These are phyloP conservation scores for Gonocerus acuteangulatus DNA, from an alignment of 2,888 invertebrate species.

Conservation along the genomic window DNA sequence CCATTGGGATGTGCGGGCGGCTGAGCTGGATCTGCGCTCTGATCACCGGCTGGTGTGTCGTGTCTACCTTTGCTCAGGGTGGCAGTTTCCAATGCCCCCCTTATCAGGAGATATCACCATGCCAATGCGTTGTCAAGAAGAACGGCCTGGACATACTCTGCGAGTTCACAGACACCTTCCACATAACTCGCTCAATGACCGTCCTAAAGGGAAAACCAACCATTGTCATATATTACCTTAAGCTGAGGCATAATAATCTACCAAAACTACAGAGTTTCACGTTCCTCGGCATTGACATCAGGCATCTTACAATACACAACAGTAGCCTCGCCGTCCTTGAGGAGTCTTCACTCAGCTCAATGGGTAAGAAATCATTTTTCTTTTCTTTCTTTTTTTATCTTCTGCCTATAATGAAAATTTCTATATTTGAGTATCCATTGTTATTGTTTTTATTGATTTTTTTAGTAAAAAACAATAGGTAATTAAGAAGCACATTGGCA, in stretches of 20 bases:
- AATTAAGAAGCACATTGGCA: too few species aligned
- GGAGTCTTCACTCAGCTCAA: slow-evolving; percentile 76
- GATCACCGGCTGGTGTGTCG: slow-evolving; percentile 15
- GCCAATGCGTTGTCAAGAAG: slow-evolving; percentile 77
- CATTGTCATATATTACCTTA: slow-evolving; percentile 77
- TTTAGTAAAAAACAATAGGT: too few species aligned
- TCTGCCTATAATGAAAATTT: slow-evolving; percentile 54
- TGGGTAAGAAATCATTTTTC: slow-evolving; percentile 54
- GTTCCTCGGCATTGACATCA: slow-evolving; percentile 78
- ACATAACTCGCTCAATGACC: slow-evolving; percentile 73
- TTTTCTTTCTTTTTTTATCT: slow-evolving; percentile 30
- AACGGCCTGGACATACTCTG: slow-evolving; percentile 82
- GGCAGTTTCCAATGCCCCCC: slow-evolving; percentile 53
- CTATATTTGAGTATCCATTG: too few species aligned
- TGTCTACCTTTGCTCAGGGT: slow-evolving; percentile 24
- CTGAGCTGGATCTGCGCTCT: slow-evolving; percentile 6
- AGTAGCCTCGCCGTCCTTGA: slow-evolving; percentile 81
- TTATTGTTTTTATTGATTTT: too few species aligned
- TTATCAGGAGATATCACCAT: slow-evolving; percentile 66
- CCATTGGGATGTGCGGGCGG: slow-evolving; percentile 9
- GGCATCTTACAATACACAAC: slow-evolving; percentile 80
- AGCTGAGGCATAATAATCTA: slow-evolving; percentile 75
- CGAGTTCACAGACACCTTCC: slow-evolving; percentile 73
- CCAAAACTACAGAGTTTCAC: slow-evolving; percentile 78
- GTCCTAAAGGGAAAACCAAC: slow-evolving; percentile 68